Evolutionary conservation across 2,113 vertebrate species (phyloP).

Genomic region (Colossoma macropomum): DNA sequence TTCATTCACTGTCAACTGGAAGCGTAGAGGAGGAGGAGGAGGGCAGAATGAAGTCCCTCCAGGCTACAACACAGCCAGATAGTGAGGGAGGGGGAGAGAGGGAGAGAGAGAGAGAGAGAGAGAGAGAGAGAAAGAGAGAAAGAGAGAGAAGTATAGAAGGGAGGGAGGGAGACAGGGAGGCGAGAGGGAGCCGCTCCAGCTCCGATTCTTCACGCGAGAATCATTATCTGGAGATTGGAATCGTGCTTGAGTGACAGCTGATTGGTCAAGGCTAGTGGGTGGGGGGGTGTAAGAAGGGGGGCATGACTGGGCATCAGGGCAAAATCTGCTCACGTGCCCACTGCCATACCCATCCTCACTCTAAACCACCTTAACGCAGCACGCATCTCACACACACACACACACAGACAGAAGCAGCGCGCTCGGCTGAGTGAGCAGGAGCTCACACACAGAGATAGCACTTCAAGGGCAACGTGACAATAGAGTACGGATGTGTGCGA

Average conservation of each 20-base stretch:
- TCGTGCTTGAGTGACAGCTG: constrained; percentile 88
- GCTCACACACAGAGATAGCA: constrained; percentile 52
- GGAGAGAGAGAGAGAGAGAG: constrained; percentile 37
- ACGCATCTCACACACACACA: constrained; percentile 55
- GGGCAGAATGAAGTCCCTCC: constrained; percentile 76
- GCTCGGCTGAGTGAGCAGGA: background rate
- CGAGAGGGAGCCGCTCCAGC: constrained; percentile 70
- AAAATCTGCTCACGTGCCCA: constrained; percentile 70
- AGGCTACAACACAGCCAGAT: constrained; percentile 76
- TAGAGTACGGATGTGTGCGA: constrained; percentile 67
- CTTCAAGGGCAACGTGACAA: constrained; percentile 72
- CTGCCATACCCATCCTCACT: constrained; percentile 59
- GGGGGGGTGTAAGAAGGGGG: constrained; percentile 75
- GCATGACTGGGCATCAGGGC: constrained; percentile 68
- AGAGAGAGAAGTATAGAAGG: constrained; percentile 44
- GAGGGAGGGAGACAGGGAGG: constrained; percentile 52
- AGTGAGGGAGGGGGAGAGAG: constrained; percentile 56
- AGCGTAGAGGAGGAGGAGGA: constrained; percentile 68
- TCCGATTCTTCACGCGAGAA: constrained; percentile 88
- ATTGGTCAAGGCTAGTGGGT: constrained; percentile 82
- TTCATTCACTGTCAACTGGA: constrained; percentile 72
- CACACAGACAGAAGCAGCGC: constrained; percentile 26
- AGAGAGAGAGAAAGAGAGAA: constrained; percentile 44
- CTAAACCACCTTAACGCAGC: constrained; percentile 59
- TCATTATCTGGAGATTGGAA: constrained; percentile 89